A percentile compares a stretch with the other conserved stretches of the same genome.
These are phyloP conservation scores for Anoplophora glabripennis DNA, from an alignment of 1,140 invertebrate species.

Conservation along the genomic window DNA sequence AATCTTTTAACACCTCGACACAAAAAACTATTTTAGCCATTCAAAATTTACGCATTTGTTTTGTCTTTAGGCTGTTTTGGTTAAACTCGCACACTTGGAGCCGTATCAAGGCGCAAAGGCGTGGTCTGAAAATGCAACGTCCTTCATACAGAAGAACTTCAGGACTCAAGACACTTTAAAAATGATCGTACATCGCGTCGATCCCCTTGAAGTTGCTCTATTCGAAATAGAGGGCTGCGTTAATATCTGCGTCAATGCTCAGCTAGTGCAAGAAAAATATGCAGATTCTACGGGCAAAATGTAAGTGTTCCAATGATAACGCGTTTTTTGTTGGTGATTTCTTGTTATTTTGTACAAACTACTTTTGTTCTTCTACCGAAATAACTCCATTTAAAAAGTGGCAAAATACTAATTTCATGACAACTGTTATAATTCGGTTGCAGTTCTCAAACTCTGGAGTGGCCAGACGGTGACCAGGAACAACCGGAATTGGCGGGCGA, in stretches of 20 bases:
- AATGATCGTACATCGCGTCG: slow-evolving; percentile 26
- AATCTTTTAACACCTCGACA: too few relatives aligned
- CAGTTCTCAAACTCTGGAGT: slow-evolving; percentile 26
- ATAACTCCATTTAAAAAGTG: too few relatives aligned
- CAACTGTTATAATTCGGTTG: not conserved
- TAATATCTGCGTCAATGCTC: slow-evolving; percentile 33
- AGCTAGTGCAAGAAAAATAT: slow-evolving; percentile 28
- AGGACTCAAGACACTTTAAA: slow-evolving; percentile 19
- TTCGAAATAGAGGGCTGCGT: slow-evolving; percentile 20
- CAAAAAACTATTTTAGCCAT: too few relatives aligned
- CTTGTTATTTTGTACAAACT: too few relatives aligned
- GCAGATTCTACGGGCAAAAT: slow-evolving; percentile 28
- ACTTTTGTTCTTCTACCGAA: too few relatives aligned
- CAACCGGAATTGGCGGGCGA: not conserved
- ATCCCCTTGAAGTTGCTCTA: slow-evolving; percentile 26
- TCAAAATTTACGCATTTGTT: too few relatives aligned
- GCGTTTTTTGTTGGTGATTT: too few relatives aligned
- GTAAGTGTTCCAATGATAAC: slow-evolving; percentile 17
- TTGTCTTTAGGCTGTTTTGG: slow-evolving; percentile 20
- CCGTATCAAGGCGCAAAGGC: slow-evolving; percentile 8
- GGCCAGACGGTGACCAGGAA: slow-evolving; percentile 15
- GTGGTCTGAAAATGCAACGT: slow-evolving; percentile 18
- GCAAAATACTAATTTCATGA: too few relatives aligned
- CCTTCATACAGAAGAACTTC: slow-evolving; percentile 20
- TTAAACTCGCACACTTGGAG: slow-evolving; percentile 28